Evolutionary conservation across 1,140 invertebrate genomes (phyloP), one percentile per base, ranked within the genome.

Genomic region (Hirudo medicinalis): DNA sequence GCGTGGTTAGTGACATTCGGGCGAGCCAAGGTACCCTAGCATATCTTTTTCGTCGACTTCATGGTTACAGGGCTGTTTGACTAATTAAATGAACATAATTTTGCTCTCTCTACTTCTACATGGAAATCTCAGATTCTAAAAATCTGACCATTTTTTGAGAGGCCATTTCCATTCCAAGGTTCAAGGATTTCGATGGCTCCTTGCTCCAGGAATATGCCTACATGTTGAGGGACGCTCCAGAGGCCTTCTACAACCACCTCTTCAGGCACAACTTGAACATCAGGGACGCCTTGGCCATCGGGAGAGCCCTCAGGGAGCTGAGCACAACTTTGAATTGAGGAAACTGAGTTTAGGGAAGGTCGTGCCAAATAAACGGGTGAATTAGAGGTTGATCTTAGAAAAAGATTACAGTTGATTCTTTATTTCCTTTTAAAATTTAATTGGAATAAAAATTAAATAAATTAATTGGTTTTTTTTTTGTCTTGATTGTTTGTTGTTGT

Each of bases 171-270:
- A 20, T 29, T 11, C 13, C 60, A 73, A n/a, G 72, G 36, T 66
- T 73, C 57, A 36, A 22, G 5, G 69, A 71, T 43, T 20, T 73
- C 25, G 70, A 75, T 67, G 75, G 75, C 19, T 68, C 66, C 27
- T 29, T 72, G 22, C 49, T 75, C 11, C 63, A 72, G 9, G 73
- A 75, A 63, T 29, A 70, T 20, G n/a, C 55, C n/a, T 20, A 63
- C 32, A 71, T 75, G 70, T 54, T 70, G 27, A 19, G 32, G 20
- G 25, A 66, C 57, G 73, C 75, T 36, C 75, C 73, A 13, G 75
- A 75, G 67, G 70, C 73, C 53, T 75, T 72, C 70, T 74, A 71
- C 40, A 53, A 69, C 0, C 69, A 67, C 9, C 63, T 63, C 8
- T 11, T 75, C 29, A 73, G 67, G 71, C 32, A 72, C 15, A 66